Evolutionary conservation across 2,888 invertebrate genomes (phyloP).

Genomic region (Anarsia innoxiella): DNA sequence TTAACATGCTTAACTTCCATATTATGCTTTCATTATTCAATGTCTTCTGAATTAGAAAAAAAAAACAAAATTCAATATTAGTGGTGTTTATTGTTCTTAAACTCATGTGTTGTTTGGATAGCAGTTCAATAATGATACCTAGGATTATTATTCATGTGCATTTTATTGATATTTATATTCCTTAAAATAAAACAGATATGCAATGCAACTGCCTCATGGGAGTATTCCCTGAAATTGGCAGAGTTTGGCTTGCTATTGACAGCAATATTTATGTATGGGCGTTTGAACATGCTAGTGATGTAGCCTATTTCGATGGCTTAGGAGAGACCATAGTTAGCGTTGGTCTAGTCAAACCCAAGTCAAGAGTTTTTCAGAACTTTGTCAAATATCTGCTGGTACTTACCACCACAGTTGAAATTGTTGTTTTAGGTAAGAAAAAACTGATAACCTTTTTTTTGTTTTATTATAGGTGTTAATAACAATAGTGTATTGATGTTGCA

Average conservation of each 20-base stretch:
- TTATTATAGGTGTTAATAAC: neutral
- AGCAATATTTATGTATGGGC: constrained; percentile 99
- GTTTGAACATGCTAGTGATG: constrained; percentile 95
- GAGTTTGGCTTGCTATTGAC: constrained; percentile 98
- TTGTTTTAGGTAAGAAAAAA: constrained; percentile 89
- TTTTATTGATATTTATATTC: constrained; percentile 18
- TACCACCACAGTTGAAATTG: constrained; percentile 96
- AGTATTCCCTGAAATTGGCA: constrained; percentile 94
- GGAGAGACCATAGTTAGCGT: constrained; percentile 96
- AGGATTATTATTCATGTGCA: neutral
- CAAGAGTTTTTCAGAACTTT: constrained; percentile 90
- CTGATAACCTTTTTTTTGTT: too few relatives aligned
- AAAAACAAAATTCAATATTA: neutral
- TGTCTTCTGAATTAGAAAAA: neutral
- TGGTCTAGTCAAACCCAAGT: constrained; percentile 90
- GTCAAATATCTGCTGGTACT: constrained; percentile 93
- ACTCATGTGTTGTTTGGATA: too few relatives aligned
- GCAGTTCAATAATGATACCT: too few relatives aligned
- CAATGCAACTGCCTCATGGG: constrained; percentile 98
- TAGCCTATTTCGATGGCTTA: constrained; percentile 97
- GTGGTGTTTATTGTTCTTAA: too few relatives aligned
- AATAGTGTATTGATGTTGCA: too few relatives aligned
- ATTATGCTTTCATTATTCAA: neutral
- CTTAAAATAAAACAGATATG: constrained; percentile 80
- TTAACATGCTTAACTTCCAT: neutral